Conservation (phyloP, 2,797 vertebrate species). For the Peromyscus nudipes region DNA sequence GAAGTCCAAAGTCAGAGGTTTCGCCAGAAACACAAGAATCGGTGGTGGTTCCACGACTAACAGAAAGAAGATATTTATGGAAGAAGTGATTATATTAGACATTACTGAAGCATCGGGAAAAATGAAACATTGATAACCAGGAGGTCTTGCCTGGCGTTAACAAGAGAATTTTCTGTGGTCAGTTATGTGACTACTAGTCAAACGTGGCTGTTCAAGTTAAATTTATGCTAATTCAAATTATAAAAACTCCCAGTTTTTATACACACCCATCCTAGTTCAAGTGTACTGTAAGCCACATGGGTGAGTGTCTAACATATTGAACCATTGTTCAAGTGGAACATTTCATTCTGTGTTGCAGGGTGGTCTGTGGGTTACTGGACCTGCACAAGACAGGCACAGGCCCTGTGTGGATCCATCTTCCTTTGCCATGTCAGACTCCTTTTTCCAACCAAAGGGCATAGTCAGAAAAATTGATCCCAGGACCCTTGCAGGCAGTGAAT, state of each 20-base stretch:
- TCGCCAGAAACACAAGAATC: neutral
- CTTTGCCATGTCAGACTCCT: neutral
- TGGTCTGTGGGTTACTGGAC: neutral
- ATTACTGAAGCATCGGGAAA: neutral
- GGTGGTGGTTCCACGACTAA: neutral
- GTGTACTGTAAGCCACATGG: neutral
- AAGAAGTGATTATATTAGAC: neutral
- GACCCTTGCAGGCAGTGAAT: neutral
- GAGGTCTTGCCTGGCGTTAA: neutral
- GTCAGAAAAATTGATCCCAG: neutral
- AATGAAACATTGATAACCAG: neutral
- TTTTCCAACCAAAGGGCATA: neutral
- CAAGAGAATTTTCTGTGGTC: neutral
- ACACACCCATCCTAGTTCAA: neutral
- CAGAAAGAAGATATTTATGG: neutral
- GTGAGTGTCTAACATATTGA: neutral
- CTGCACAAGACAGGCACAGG: neutral
- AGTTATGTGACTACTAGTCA: neutral
- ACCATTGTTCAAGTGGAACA: accelerated
- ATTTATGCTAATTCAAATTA: neutral
- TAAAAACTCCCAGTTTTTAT: neutral
- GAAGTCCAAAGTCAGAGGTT: neutral
- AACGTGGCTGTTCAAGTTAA: neutral
- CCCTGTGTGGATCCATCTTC: neutral
- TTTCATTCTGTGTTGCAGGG: neutral